Evolutionary conservation across 2,797 vertebrate species (phyloP), one percentile per base, ranked within the genome.

Genomic region (Octomys mimax): DNA sequence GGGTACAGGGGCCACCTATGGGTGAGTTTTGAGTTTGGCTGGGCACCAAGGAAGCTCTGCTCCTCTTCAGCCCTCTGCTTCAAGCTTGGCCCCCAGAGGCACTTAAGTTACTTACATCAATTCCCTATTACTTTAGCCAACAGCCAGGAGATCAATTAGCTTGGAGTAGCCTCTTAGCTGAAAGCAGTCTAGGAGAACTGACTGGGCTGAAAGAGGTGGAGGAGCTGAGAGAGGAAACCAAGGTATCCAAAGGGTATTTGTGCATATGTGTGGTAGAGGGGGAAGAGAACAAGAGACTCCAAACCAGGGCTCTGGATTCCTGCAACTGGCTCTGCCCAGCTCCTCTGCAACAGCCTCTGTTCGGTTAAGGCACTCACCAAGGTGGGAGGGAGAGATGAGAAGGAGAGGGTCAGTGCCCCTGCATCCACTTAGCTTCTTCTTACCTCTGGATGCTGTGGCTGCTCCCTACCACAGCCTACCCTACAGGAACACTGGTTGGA

Each of bases 41-140:
- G 42, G 80, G 36, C 36, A 83, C 36, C 59, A 61, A 62, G 85
- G 57, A 95, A 80, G 78, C 10, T 1, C 39, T 24, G 16, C 85
- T 88, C 12, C 85, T 82, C 49, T 42, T 12, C 1, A 70, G 39
- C 46, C 42, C 31, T 70, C 52, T 31, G 36, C 66, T 73, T 62
- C 89, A 28, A 1, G 57, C 79, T 92, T 92, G 91, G 80, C 79
- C 95, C 93, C 92, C 31, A 93, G 96, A 96, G 96, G 81, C 93
- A 91, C 89, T 94, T 71, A 83, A 83, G 92, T 94, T 92, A 96
- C 91, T 94, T 92, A 96, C 91, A 97, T 96, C 95, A 96, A 95
- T 97, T 96, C 93, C 73, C 95, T 97, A 92, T 97, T 96, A 97
- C 96, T 97, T 97, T 97, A 97, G 96, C 96, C 90, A 94, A 91